A percentile compares a stretch with the other conserved stretches of the same genome.
Conservation (phyloP, 2,797 vertebrate genomes). For the Sardinella longiceps region DNA sequence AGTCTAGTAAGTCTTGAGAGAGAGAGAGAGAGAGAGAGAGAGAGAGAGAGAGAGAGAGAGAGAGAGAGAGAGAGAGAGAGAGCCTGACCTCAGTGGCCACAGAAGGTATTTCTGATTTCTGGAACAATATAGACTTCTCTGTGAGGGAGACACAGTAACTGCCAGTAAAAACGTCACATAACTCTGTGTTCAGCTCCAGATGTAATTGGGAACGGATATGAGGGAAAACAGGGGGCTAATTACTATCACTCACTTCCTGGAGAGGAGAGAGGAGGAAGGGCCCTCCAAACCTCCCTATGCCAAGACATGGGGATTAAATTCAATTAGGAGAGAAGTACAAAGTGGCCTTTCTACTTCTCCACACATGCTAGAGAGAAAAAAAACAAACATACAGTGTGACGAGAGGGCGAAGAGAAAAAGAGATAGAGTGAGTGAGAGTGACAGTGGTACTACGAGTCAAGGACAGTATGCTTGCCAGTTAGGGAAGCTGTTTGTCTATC, state of each 20-base stretch:
- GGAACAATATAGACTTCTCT: neutral
- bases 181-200: slow-evolving; percentile 41
- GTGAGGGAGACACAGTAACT: neutral
- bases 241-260: slow-evolving; percentile 6
- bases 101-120: neutral
- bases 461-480: neutral
- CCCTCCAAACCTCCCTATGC: neutral
- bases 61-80: neutral
- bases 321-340: slow-evolving; percentile 13
- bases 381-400: neutral
- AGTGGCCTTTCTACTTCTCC: slow-evolving; percentile 17
- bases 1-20: too few relatives aligned
- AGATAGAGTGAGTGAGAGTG: neutral
- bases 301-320: neutral
- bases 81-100: neutral
- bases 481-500: neutral
- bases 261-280: neutral
- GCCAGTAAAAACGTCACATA: neutral
- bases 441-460: neutral
- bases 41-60: too few relatives aligned
- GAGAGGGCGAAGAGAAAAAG: neutral
- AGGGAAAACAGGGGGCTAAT: slow-evolving; percentile 40
- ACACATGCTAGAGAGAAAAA: neutral
- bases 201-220: neutral
- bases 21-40: too few relatives aligned